Evolutionary conservation across 1,140 invertebrate genomes (phyloP), one percentile per base, ranked within the genome.

Genomic region (Saxidomus purpurata): DNA sequence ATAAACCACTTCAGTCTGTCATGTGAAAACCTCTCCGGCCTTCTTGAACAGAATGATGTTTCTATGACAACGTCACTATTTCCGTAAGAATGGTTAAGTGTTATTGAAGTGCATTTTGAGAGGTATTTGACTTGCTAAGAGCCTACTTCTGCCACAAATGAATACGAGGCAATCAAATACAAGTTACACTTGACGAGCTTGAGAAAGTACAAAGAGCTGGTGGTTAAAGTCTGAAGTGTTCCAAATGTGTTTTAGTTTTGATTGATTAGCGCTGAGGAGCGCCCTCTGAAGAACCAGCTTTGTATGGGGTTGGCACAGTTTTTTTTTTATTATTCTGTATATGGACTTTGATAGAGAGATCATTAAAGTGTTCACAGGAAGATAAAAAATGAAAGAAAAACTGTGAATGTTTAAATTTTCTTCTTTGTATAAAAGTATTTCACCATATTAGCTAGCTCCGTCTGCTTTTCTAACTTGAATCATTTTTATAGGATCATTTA

Each of bases 31-130:
- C 85, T 38, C 84, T 87, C 25, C 47, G 74, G 31, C 19, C 31
- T 74, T 55, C 71, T 87, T 63, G 19, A 77, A 9, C 31, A 52
- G 74, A 87, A 87, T 87, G 84, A 25, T 40, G 85, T 87, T 87
- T 40, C 85, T 61, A 87, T 87, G 52, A 74, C 74, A 87, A 87
- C 71, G 76, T 61, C 85, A 87, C 85, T 79, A 87, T 87, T 79
- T 87, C 59, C 52, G 31, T 79, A 87, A 87, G 85, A 76, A 87
- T 63, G 74, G 36, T 79, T 34, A 67, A 87, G 85, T 87, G 85
- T 77, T 87, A 77, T 79, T 87, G 22, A 79, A 87, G 85, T 79
- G 85, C 4, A n/a, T 36, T 67, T 59, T 15, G 38, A 87, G 85
- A 87, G 71, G 55, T 67, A 63, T 49, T 87, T 87, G 85, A 87